Evolutionary conservation across 1,140 invertebrate genomes (phyloP).

Genomic region (Procambarus clarkii): DNA sequence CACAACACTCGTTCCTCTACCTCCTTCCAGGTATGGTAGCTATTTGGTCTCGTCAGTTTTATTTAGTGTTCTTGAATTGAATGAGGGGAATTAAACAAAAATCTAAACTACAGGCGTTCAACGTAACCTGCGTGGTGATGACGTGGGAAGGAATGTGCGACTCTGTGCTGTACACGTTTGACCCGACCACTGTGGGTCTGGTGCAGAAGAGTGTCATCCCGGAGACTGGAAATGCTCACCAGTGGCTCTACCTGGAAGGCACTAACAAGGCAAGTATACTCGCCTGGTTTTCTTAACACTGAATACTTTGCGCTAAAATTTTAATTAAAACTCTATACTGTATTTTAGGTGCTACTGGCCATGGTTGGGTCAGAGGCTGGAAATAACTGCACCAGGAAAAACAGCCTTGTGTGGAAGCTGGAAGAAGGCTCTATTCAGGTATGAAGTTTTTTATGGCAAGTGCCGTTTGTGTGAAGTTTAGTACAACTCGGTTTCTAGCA

Average conservation of each 20-base stretch:
- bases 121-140: not conserved
- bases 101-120: not conserved
- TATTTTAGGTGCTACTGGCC: not conserved
- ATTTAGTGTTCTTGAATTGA: no score
- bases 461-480: no score
- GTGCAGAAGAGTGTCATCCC: not conserved
- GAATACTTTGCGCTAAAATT: not conserved
- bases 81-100: no score
- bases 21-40: not conserved
- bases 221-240: not conserved
- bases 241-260: not conserved
- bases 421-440: not conserved
- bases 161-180: not conserved
- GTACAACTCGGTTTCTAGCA: no score
- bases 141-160: not conserved
- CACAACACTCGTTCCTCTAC: not conserved
- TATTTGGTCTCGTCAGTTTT: no score
- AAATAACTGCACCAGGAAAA: not conserved
- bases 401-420: not conserved
- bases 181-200: not conserved
- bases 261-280: not conserved
- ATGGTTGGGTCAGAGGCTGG: not conserved
- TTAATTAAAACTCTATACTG: not conserved
- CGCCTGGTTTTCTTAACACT: not conserved
- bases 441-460: not conserved